Base-by-base conservation (phyloP, 2,797 vertebrate genomes). In the Erithacus rubecula region DNA sequence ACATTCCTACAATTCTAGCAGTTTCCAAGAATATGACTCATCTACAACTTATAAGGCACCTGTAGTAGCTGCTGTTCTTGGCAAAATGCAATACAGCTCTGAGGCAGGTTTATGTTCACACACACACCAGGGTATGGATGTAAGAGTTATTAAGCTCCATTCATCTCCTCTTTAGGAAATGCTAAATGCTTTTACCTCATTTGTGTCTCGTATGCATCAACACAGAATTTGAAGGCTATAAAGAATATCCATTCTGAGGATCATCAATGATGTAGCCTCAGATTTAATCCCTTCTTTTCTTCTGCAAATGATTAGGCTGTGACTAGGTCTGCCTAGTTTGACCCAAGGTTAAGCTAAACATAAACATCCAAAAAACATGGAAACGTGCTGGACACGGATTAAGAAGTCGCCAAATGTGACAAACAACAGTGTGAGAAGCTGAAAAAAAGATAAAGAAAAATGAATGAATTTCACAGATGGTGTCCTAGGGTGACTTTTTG, bases 11-110 rank as follows among this genome's bases (percentile, higher is more conserved):
- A 85, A 10, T 83, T 63, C 69, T 9, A 59, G 76, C 41, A 65
- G 80, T 91, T 75, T 92, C 29, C 58, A 93, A 83, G 63, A 89
- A 49, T 34, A 15, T 90, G 90, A 72, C 51, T 95, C 87, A 91
- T 94, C 82, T 88, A 17, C 82, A 91, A 91, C 84, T 89, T 93
- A 83, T 32, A 89, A 94, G 82, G 72, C 87, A 95, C 69, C 84
- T 94, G 89, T 89, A 68, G 69, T 69, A 92, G 87, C 53, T 94
- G 92, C 92, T 96, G 87, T 69, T 89, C 64, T 81, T 83, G 82
- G 65, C 89, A 95, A 85, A 92, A 95, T 23, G 47, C 41, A 53
- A 55, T 53, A n/a, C 70, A 87, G 71, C 32, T 90, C 67, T 64
- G 22, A 36, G 72, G 55, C 0, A 1, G 2, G 8, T 72, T 95